Evolutionary conservation across 2,113 vertebrate species (phyloP), one percentile per base, ranked within the genome.

Genomic region (Ardeotis arabs): DNA sequence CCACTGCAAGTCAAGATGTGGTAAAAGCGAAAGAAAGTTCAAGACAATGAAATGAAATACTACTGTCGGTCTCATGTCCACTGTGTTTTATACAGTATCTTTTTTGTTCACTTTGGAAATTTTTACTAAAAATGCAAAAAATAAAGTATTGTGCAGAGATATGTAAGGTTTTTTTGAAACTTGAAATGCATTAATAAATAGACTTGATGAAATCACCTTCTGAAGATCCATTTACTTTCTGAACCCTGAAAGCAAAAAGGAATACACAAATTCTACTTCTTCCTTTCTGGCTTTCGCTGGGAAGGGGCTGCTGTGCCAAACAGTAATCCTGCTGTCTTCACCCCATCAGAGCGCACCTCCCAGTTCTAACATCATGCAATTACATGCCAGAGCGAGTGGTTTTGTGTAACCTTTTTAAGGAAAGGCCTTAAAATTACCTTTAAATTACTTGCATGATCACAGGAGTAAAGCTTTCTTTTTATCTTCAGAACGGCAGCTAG

Each of bases 171-270:
- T 98, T 98, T 99, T 99, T 99, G 96, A 99, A 99, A 99, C 99
- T 99, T 99, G 99, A 99, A 99, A 99, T 99, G 98, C 98, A 98
- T 99, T 99, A 99, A 99, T 99, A 99, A 99, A 98, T 98, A 98
- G 98, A 99, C 97, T 98, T 99, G 98, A 98, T 98, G 95, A 98
- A 98, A 99, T 98, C 91, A 58, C 70, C 97, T 95, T 97, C 94
- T 97, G 77, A 96, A 98, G 93, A 92, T 86, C 92, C 55, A 84
- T 94, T 90, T 98, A 72, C 87, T 98, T 96, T 95, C 90, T 94
- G 60, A 96, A 90, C 73, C 47, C 52, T 87, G 52, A 88, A 59
- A 95, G 83, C 59, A 53, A 89, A 84, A 45, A 82, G 63, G 56
- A 91, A 27, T 49, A 41, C 14, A 15, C 6, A 53, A 27, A 28